Evolutionary conservation across 2,113 vertebrate species (phyloP).

Genomic region (Petrocephalus zakoni): DNA sequence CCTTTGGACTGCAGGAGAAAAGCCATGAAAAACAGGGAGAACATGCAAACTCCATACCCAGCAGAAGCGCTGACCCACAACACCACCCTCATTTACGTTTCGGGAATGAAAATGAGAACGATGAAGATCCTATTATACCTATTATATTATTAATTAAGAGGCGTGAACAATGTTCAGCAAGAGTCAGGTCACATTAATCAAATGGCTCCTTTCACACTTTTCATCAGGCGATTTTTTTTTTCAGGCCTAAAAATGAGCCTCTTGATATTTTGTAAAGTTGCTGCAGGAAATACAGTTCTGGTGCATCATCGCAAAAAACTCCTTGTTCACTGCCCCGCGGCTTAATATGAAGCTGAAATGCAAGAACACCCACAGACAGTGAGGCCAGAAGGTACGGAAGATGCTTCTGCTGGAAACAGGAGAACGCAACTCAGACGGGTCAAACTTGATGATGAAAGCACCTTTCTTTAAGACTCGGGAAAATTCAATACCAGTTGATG

Average conservation of each 20-base stretch:
- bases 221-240: not conserved
- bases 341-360: not conserved
- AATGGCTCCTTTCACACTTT: not conserved
- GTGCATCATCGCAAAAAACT: not conserved
- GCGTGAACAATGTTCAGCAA: not conserved
- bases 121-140: not conserved
- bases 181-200: not conserved
- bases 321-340: not conserved
- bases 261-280: not conserved
- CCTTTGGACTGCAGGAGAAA: not conserved
- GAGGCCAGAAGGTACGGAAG: not conserved
- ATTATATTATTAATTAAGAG: constrained; percentile 11
- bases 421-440: not conserved
- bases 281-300: not conserved
- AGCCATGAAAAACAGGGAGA: not conserved
- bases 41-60: not conserved
- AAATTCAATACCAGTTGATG: constrained; percentile 55
- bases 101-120: not conserved
- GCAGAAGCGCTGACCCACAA: not conserved
- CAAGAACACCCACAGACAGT: not conserved
- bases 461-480: constrained; percentile 34
- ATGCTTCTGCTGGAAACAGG: not conserved
- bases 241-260: not conserved
- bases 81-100: not conserved
- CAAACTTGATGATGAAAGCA: constrained; percentile 26